Evolutionary conservation across 2,113 vertebrate genomes (phyloP).

Genomic region (Solea senegalensis): DNA sequence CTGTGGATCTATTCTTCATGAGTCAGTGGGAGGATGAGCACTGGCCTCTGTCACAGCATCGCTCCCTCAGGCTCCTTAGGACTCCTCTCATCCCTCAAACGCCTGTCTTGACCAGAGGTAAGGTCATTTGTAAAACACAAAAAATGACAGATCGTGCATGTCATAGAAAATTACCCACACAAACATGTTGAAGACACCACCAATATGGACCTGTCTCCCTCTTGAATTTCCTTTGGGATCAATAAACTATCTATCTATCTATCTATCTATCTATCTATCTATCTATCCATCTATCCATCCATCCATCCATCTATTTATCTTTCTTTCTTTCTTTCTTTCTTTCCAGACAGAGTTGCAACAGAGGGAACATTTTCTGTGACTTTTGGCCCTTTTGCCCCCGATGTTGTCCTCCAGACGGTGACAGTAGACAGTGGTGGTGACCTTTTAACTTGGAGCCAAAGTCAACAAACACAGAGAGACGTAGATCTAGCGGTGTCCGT

Average conservation of each 20-base stretch:
- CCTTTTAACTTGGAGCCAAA: constrained; percentile 39
- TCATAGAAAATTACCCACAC: too few relatives aligned
- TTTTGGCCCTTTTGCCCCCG: constrained; percentile 52
- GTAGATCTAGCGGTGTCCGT: constrained; percentile 30
- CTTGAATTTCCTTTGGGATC: too few relatives aligned
- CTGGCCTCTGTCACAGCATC: constrained; percentile 62
- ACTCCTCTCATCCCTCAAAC: constrained; percentile 50
- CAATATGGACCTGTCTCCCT: not conserved
- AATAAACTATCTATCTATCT: too few relatives aligned
- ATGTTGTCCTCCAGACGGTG: constrained; percentile 58
- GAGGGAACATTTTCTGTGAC: constrained; percentile 36
- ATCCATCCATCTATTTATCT: too few relatives aligned
- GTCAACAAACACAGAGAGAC: not conserved
- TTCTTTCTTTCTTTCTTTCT: not conserved
- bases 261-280: too few relatives aligned
- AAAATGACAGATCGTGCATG: not conserved
- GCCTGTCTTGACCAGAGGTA: constrained; percentile 50
- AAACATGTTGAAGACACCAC: not conserved
- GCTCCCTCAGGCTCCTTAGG: constrained; percentile 50
- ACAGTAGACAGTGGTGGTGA: constrained; percentile 38
- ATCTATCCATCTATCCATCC: too few relatives aligned
- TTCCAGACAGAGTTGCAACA: constrained; percentile 28
- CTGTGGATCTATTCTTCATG: constrained; percentile 55
- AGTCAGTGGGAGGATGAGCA: constrained; percentile 63
- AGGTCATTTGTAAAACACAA: not conserved